phyloP scores from a whole-genome alignment of 1,140 invertebrate species.

The Ostrea edulis region DNA sequence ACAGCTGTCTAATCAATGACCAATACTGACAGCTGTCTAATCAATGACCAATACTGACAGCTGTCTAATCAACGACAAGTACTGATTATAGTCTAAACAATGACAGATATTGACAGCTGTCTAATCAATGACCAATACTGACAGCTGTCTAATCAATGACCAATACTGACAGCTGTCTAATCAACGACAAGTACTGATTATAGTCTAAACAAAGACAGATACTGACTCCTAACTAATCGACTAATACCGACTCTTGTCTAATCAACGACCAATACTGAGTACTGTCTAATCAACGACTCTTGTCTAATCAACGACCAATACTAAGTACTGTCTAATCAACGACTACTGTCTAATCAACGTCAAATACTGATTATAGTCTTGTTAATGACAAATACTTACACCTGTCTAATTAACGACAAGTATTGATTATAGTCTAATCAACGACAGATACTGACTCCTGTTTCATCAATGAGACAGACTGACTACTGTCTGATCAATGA shows the following conservation, averaged over 20 bases:
- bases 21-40: neutral
- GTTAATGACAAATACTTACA: too few relatives aligned
- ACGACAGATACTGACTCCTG: too few relatives aligned
- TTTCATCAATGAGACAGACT: too few relatives aligned
- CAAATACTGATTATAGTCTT: too few relatives aligned
- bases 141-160: neutral
- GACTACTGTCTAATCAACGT: too few relatives aligned
- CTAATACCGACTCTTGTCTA: neutral
- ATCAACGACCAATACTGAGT: neutral
- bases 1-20: neutral
- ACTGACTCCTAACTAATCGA: neutral
- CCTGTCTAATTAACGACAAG: too few relatives aligned
- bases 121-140: neutral
- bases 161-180: neutral
- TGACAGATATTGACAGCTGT: neutral
- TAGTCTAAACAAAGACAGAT: neutral
- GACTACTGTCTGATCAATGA: too few relatives aligned
- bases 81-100: neutral
- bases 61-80: neutral
- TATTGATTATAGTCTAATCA: too few relatives aligned
- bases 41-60: neutral
- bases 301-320: neutral
- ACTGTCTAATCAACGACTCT: neutral
- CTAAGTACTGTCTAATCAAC: neutral
- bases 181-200: neutral